Evolutionary conservation across 2,113 vertebrate genomes (phyloP).

Genomic region (Nanorana parkeri): DNA sequence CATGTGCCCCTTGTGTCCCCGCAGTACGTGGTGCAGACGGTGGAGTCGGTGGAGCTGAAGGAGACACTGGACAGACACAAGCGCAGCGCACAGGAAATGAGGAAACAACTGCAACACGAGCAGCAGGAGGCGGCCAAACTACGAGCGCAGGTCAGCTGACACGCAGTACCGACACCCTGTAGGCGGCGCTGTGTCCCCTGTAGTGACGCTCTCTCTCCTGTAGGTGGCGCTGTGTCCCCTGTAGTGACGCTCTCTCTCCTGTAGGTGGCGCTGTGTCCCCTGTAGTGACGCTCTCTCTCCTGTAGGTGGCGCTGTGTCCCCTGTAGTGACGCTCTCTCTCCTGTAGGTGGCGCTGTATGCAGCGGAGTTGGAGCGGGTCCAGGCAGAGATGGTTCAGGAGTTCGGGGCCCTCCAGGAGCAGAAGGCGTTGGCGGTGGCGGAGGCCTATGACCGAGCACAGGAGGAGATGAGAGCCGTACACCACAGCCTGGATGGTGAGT

Average conservation of each 20-base stretch:
- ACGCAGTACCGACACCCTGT: too few relatives aligned
- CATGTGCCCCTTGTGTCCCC: neutral
- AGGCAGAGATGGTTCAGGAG: slow-evolving; percentile 88
- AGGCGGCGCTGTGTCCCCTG: too few relatives aligned
- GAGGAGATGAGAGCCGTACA: slow-evolving; percentile 96
- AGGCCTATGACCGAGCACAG: slow-evolving; percentile 89
- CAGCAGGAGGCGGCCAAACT: slow-evolving; percentile 84
- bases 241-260: too few relatives aligned
- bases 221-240: too few relatives aligned
- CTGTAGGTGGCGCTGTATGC: slow-evolving; percentile 86
- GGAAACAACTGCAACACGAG: slow-evolving; percentile 87
- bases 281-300: too few relatives aligned
- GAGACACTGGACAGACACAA: slow-evolving; percentile 89
- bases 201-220: too few relatives aligned
- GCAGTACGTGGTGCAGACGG: slow-evolving; percentile 81
- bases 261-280: too few relatives aligned
- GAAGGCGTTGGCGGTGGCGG: slow-evolving; percentile 91
- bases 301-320: too few relatives aligned
- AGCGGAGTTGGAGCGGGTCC: slow-evolving; percentile 86
- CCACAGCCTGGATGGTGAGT: slow-evolving; percentile 92
- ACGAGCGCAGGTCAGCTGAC: slow-evolving; percentile 79
- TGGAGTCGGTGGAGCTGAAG: slow-evolving; percentile 82
- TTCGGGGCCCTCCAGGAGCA: slow-evolving; percentile 93
- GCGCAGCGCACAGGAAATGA: slow-evolving; percentile 85
- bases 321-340: neutral